These are phyloP conservation scores for Aporrectodea caliginosa DNA, from an alignment of 1,140 invertebrate genomes.

Conservation along the genomic window DNA sequence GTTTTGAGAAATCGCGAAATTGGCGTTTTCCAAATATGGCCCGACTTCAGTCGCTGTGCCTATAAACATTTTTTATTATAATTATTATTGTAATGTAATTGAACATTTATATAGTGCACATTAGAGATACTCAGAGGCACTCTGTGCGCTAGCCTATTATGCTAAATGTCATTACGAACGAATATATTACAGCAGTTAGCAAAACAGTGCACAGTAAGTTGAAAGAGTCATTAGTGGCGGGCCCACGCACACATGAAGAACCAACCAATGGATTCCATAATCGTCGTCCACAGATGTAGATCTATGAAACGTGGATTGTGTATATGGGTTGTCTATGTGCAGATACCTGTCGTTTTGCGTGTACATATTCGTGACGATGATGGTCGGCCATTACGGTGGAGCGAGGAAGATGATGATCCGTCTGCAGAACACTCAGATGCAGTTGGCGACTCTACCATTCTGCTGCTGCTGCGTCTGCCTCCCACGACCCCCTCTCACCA, in stretches of 20 bases:
- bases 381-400: conserved; percentile 19
- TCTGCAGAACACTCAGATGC: neutral
- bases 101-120: too few species aligned
- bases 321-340: neutral
- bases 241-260: too few species aligned
- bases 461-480: conserved; percentile 16
- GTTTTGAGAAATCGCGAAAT: too few species aligned
- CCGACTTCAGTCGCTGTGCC: too few species aligned
- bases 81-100: too few species aligned
- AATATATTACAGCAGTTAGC: neutral
- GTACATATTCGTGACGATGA: conserved; percentile 8
- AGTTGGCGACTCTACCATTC: neutral
- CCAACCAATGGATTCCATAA: too few species aligned
- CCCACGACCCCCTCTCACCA: conserved; percentile 1
- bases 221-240: neutral
- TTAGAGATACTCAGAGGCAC: too few species aligned
- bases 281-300: neutral
- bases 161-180: neutral
- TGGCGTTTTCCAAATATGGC: too few species aligned
- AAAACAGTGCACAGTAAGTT: neutral
- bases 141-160: too few species aligned
- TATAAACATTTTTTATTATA: too few species aligned
- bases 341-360: conserved; percentile 9
- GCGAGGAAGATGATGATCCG: conserved; percentile 5
- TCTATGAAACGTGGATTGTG: neutral